phyloP scores from a whole-genome alignment of 2,113 vertebrate genomes.

The Etheostoma cragini region DNA sequence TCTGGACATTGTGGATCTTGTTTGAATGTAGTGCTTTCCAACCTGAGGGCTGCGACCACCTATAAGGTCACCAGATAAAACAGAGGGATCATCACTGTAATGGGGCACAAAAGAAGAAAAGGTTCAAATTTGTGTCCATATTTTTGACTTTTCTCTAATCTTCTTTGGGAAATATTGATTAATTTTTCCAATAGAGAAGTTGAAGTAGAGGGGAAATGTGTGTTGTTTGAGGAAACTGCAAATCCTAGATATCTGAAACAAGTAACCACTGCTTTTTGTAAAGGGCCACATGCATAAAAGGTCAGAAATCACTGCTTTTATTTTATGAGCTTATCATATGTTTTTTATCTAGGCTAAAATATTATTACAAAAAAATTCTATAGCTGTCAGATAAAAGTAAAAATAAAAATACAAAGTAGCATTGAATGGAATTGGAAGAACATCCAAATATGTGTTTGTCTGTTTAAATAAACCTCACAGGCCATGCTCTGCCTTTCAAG shows the following conservation, averaged over 20 bases:
- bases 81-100: too few relatives aligned
- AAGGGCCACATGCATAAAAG: neutral
- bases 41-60: neutral
- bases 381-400: neutral
- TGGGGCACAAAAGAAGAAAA: too few relatives aligned
- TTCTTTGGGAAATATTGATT: neutral
- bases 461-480: constrained; percentile 9
- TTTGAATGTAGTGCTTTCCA: neutral
- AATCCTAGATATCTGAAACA: neutral
- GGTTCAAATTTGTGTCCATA: too few relatives aligned
- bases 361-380: neutral
- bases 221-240: neutral
- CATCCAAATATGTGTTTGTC: neutral
- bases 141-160: neutral
- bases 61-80: too few relatives aligned
- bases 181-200: neutral
- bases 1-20: neutral
- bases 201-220: neutral
- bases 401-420: neutral
- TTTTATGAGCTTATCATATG: neutral
- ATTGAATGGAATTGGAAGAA: too few relatives aligned
- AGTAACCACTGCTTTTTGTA: neutral
- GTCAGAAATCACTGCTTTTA: neutral
- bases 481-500: constrained; percentile 10
- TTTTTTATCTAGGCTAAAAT: too few relatives aligned